These are phyloP conservation scores for Rhagonycha fulva DNA, from an alignment of 2,888 invertebrate genomes.

Conservation along the genomic window DNA sequence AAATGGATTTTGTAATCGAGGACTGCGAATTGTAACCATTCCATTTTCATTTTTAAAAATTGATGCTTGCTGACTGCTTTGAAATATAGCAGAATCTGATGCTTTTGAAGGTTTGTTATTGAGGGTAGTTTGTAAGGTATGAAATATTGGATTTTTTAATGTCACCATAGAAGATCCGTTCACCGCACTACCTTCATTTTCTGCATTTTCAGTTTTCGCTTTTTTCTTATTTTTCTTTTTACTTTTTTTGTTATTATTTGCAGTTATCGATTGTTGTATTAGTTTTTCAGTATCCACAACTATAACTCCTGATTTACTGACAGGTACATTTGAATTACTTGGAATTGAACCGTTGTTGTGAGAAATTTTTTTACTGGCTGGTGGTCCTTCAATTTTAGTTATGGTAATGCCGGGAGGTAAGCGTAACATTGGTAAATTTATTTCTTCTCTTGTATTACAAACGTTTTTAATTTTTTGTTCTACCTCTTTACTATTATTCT, in stretches of 20 bases:
- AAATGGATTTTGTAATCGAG: conserved; percentile 48
- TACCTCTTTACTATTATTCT: not conserved
- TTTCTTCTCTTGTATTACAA: conserved; percentile 34
- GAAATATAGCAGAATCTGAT: conserved; percentile 34
- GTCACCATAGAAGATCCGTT: conserved; percentile 72
- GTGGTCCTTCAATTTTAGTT: conserved; percentile 56
- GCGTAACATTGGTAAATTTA: conserved; percentile 49
- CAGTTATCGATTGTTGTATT: conserved; percentile 51
- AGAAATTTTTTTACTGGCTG: conserved; percentile 44
- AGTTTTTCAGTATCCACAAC: conserved; percentile 65
- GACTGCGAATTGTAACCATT: conserved; percentile 85
- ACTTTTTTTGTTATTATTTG: conserved; percentile 52
- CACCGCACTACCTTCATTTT: conserved; percentile 40
- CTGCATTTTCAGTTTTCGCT: conserved; percentile 2
- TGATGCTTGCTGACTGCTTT: conserved; percentile 63
- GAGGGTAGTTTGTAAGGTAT: conserved; percentile 57
- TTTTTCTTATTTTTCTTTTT: conserved; percentile 61
- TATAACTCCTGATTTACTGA: conserved; percentile 61
- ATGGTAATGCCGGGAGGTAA: conserved; percentile 55
- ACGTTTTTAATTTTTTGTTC: conserved; percentile 2
- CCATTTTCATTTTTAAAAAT: conserved; percentile 75
- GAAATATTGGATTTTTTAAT: conserved; percentile 78
- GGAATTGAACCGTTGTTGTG: conserved; percentile 37
- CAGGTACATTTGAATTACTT: conserved; percentile 42
- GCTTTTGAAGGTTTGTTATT: conserved; percentile 52